Base-by-base conservation (phyloP, 2,888 invertebrate species). In the Caenorhabditis sp. region DNA sequence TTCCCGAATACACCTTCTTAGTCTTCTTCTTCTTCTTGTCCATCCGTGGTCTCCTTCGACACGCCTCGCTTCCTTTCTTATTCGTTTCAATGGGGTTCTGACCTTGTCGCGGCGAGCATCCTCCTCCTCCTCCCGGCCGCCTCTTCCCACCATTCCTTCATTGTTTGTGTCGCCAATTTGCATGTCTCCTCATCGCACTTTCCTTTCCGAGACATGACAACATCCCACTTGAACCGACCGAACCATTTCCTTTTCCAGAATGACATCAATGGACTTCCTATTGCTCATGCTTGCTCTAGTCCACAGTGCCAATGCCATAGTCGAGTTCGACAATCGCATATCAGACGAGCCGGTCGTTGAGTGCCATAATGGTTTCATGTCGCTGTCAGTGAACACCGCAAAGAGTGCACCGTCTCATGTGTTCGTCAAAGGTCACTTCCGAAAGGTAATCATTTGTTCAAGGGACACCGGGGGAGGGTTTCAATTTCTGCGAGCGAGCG, bases 341-440 rank as follows among this genome's bases (percentile, higher is more conserved):
- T 51, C 65, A 89, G 89, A 84, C 24, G 85, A 89, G 15, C 89
- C 89, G 1, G 83, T 72, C 50, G 87, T 89, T 20, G 81, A 85
- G 18, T 89, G 77, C 20, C 56, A 68, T 13, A 80, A 85, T 35
- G 88, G 87, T 6, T 80, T 82, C 35, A 88, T 90, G 55, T 77
- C 83, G 18, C 78, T 90, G 61, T 83, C 82, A 26, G 89, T 90
- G 35, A 67, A 67, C 18, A 86, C 86, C 20, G 79, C 74, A 26
- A 82, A 85, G 56, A 80, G 78, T 26, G 81, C 83, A 20, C 89
- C 90, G 8, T 88, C 89, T 13, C 85, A 87, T 62, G 86, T 91
- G 26, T 91, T 89, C 74, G 90, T 89, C 9, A 89, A 90, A 77
- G 90, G 90, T 53, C 88, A 89, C 60, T 88, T 83, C 79, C 65